phyloP scores from a whole-genome alignment of 2,113 vertebrate genomes.

The Chaetodon trifascialis region DNA sequence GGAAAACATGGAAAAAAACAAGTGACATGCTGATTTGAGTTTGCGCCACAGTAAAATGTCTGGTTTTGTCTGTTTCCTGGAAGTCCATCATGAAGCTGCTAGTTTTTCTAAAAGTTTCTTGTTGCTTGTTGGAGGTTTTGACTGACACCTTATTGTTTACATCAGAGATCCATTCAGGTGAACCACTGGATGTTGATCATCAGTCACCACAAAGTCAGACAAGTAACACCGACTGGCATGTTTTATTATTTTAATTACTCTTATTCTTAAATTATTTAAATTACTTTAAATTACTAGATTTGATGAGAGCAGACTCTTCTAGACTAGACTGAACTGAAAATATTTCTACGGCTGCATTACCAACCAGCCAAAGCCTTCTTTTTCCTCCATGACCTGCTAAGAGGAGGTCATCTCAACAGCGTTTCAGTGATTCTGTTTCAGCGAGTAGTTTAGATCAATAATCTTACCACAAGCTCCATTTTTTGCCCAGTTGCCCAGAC shows the following conservation, averaged over 20 bases:
- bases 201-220: neutral
- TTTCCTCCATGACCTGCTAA: no score
- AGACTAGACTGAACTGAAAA: neutral
- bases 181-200: no score
- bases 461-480: neutral
- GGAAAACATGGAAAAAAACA: conserved; percentile 39
- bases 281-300: no score
- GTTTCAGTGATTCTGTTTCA: neutral
- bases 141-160: neutral
- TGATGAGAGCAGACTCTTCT: neutral
- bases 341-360: neutral
- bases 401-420: neutral
- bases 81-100: neutral
- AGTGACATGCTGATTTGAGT: neutral
- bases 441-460: neutral
- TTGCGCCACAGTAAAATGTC: neutral
- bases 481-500: no score
- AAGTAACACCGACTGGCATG: neutral
- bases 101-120: neutral
- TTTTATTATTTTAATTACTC: no score
- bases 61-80: neutral
- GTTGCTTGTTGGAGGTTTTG: neutral
- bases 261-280: no score
- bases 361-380: neutral
- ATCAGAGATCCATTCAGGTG: neutral